A percentile compares a stretch with the other conserved stretches of the same genome.
phyloP scores from a whole-genome alignment of 1,140 invertebrate genomes.

The Gryon sp. region DNA sequence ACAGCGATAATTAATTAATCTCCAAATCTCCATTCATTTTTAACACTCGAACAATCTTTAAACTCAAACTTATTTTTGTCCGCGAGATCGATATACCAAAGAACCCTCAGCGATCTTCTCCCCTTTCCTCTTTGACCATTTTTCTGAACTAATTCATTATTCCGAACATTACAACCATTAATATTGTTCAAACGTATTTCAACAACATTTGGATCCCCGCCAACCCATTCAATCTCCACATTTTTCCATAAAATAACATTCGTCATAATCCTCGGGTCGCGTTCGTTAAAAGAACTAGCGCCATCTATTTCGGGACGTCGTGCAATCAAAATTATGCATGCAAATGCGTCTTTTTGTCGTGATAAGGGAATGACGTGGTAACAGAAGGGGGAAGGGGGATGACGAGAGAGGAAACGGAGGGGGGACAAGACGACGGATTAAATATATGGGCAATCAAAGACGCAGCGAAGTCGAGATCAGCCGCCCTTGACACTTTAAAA shows the following conservation, averaged over 20 bases:
- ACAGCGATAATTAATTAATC: conserved; percentile 12
- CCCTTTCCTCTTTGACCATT: no score
- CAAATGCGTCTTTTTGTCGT: conserved; percentile 10
- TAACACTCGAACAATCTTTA: conserved; percentile 7
- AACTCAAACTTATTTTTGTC: conserved; percentile 11
- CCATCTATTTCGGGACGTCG: conserved; percentile 23
- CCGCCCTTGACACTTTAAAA: conserved; percentile 32
- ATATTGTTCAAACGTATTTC: conserved; percentile 41
- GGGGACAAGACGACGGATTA: not conserved
- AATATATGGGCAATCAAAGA: conserved; percentile 41
- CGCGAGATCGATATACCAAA: conserved; percentile 3
- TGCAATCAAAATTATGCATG: conserved; percentile 29
- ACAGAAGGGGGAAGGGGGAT: no score
- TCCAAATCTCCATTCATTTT: conserved; percentile 3
- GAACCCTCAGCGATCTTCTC: no score
- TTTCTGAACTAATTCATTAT: conserved; percentile 43
- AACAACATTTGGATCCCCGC: conserved; percentile 27
- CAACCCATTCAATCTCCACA: conserved; percentile 47
- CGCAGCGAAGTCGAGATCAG: conserved; percentile 32
- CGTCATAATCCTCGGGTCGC: conserved; percentile 21
- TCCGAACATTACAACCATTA: conserved; percentile 24
- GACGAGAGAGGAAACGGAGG: not conserved
- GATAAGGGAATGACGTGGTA: conserved; percentile 29
- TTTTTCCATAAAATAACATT: conserved; percentile 50
- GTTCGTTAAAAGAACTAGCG: conserved; percentile 7